A percentile compares a stretch with the other conserved stretches of the same genome.
phyloP scores from a whole-genome alignment of 2,888 invertebrate genomes.

The Lochmaea crataegi region DNA sequence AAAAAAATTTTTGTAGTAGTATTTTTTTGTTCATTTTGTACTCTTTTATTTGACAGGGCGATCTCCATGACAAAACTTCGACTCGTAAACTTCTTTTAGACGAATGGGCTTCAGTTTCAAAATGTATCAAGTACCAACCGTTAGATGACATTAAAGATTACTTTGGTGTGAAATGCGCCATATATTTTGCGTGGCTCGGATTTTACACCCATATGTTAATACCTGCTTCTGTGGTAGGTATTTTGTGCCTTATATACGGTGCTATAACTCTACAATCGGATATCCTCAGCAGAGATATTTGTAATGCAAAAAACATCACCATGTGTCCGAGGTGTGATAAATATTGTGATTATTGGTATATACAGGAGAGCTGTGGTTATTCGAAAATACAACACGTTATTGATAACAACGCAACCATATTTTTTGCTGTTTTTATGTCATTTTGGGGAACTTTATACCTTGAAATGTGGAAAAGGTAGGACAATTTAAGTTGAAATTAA shows the following conservation, averaged over 20 bases:
- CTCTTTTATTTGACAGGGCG: slow-evolving; percentile 65
- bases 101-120: slow-evolving; percentile 78
- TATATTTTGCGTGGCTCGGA: slow-evolving; percentile 88
- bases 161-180: slow-evolving; percentile 80
- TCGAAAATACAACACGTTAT: slow-evolving; percentile 81
- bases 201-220: slow-evolving; percentile 88
- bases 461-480: slow-evolving; percentile 81
- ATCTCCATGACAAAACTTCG: slow-evolving; percentile 65
- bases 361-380: slow-evolving; percentile 78
- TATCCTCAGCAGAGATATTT: slow-evolving; percentile 70
- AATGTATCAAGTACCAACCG: slow-evolving; percentile 80
- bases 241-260: slow-evolving; percentile 75
- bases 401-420: slow-evolving; percentile 83
- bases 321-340: slow-evolving; percentile 88
- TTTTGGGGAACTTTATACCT: slow-evolving; percentile 84
- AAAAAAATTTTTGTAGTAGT: too few relatives aligned
- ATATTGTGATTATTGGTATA: slow-evolving; percentile 79
- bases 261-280: slow-evolving; percentile 66
- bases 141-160: slow-evolving; percentile 82
- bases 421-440: slow-evolving; percentile 85
- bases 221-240: slow-evolving; percentile 76
- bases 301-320: slow-evolving; percentile 68
- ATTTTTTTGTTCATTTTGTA: neutral
- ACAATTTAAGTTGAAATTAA: neutral
- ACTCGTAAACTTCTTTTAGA: slow-evolving; percentile 70